These are phyloP conservation scores for Actinia equina DNA, from an alignment of 64 coral and sea anemone genomes.

Conservation along the genomic window DNA sequence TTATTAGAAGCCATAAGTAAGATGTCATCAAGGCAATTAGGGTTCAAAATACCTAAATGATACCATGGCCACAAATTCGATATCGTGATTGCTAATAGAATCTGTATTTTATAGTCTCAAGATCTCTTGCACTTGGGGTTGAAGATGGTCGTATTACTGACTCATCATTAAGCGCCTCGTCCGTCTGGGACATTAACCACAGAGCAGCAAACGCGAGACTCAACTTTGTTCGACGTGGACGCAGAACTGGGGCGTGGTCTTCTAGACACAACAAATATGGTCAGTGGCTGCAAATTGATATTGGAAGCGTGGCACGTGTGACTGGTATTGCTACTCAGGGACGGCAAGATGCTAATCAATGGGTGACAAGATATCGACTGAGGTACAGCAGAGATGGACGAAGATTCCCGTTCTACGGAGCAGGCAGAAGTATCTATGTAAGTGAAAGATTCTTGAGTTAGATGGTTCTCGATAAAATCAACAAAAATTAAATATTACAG, in stretches of 20 bases:
- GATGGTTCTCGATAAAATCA: too few relatives aligned
- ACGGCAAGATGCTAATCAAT: conserved; percentile 4
- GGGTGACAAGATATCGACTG: neutral
- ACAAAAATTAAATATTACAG: too few relatives aligned
- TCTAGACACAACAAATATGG: neutral
- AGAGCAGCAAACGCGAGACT: neutral
- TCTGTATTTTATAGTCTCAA: neutral
- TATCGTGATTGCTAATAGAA: neutral
- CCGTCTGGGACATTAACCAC: conserved; percentile 11
- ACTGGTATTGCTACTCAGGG: conserved; percentile 18
- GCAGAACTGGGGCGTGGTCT: conserved; percentile 5
- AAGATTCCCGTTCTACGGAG: neutral
- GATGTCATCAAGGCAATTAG: too few relatives aligned
- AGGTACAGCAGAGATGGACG: conserved; percentile 16
- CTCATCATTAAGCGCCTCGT: neutral
- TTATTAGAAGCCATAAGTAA: too few relatives aligned
- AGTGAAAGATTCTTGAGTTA: neutral
- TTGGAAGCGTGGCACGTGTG: neutral
- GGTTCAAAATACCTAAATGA: too few relatives aligned
- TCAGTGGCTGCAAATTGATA: conserved; percentile 18
- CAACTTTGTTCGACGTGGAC: neutral
- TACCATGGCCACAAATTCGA: too few relatives aligned
- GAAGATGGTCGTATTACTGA: conserved; percentile 21
- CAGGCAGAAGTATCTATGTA: neutral
- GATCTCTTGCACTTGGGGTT: neutral